A percentile compares a stretch with the other conserved stretches of the same genome.
phyloP scores from a whole-genome alignment of 1,140 invertebrate species.

The Chionoecetes opilio region DNA sequence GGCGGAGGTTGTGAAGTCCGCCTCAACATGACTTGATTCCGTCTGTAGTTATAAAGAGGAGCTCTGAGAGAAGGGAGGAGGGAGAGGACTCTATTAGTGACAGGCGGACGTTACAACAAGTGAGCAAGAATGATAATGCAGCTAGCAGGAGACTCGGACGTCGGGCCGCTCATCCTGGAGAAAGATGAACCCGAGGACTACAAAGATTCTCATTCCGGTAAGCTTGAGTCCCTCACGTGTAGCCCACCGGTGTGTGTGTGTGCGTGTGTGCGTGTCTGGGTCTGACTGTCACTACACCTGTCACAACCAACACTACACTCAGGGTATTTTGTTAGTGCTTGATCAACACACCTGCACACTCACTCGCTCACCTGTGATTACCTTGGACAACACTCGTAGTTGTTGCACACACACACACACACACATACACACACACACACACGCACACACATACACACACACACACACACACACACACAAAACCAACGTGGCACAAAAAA shows the following conservation, averaged over 20 bases:
- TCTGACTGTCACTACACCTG: too few species aligned
- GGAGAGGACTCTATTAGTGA: neutral
- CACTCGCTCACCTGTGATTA: neutral
- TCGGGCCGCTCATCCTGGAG: constrained; percentile 66
- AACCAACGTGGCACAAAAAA: neutral
- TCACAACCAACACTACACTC: neutral
- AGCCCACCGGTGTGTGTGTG: neutral
- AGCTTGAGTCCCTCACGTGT: constrained; percentile 4
- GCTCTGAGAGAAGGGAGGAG: neutral
- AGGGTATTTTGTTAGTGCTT: neutral
- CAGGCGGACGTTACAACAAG: neutral
- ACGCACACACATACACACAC: constrained; percentile 22
- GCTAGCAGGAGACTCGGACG: constrained; percentile 73
- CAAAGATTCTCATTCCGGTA: constrained; percentile 65
- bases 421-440: constrained; percentile 54
- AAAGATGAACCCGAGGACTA: constrained; percentile 66
- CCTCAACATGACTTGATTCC: neutral
- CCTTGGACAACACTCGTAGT: neutral
- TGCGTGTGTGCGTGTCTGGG: neutral
- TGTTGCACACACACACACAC: neutral
- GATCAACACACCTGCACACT: neutral
- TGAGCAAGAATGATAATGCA: constrained; percentile 77
- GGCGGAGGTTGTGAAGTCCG: constrained; percentile 31
- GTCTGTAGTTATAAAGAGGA: constrained; percentile 33
- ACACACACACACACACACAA: constrained; percentile 17